Evolutionary conservation across 92 coral and sea anemone species (phyloP), one percentile per base, ranked within the genome.

Genomic region (Nematostella vectensis): DNA sequence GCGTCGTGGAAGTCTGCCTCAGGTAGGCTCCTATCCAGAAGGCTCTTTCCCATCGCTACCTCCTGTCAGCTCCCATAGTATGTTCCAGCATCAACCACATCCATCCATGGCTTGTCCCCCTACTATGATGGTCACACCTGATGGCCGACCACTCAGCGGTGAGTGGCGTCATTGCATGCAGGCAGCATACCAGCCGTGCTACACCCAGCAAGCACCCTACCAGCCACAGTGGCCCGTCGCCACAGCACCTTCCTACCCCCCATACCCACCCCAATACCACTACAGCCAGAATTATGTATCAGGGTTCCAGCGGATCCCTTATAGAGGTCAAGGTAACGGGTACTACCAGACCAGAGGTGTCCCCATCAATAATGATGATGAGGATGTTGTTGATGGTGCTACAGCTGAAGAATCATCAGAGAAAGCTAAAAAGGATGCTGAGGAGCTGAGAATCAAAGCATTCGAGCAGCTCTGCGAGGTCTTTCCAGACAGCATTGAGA

Each of bases 331-430:
- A 58, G 38, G 77, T 0, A 84, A 86, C 20, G 54, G 79, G 13
- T 93, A 74, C 38, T 59, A 70, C 50, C 54, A 81, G 23, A 77
- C 93, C 26, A 69, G 99, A n/a, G 95, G 89, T 0, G 85, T 84
- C 1, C 99, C 99, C 0, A 77, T 77, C 13, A 91, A 69, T 25
- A 61, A 68, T 26, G 29, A 40, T 18, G 87, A 70, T 16, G 68
- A 66, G 24, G 96, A 87, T 17, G 74, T 61, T 6, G 63, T 79
- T 0, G 95, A 85, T 44, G 67, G 75, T 51, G 72, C 65, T 15
- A 48, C 33, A 61, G 61, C 28, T 28, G 51, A 63, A 13, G 49
- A 26, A 6, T 56, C 67, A 6, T 49, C 68, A n/a, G n/a, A n/a
- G 3, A 31, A 33, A 15, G 71, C 63, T 15, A 47, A 39, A 61